phyloP scores from a whole-genome alignment of 2,113 vertebrate genomes.

The Etheostoma spectabile region DNA sequence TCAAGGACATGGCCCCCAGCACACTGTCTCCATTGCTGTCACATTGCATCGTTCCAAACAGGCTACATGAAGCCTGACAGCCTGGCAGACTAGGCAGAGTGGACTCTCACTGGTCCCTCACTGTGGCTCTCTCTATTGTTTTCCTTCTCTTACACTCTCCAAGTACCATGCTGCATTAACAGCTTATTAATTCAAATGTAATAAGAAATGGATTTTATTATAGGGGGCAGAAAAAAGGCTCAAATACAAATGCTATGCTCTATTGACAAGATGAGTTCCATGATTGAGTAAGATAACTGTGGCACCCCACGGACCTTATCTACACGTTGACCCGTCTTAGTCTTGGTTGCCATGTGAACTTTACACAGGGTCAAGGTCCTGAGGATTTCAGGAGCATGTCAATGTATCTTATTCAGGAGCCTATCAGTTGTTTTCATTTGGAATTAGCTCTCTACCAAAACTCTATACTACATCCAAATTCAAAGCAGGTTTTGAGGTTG shows the following conservation, averaged over 20 bases:
- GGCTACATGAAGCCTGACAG: conserved; percentile 69
- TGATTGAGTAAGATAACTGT: conserved; percentile 11
- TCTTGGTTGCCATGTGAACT: conserved; percentile 15
- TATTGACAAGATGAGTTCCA: conserved; percentile 14
- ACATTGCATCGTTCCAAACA: conserved; percentile 75
- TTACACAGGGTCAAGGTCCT: not conserved
- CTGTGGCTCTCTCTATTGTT: conserved; percentile 43
- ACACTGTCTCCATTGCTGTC: conserved; percentile 77
- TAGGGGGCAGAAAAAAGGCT: too few relatives aligned
- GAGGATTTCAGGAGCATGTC: conserved; percentile 11
- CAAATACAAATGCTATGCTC: conserved; percentile 5
- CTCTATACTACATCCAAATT: not conserved
- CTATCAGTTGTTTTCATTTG: not conserved
- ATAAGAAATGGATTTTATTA: not conserved
- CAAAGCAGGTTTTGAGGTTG: not conserved
- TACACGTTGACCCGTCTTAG: conserved; percentile 15
- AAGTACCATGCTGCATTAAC: conserved; percentile 16
- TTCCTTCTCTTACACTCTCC: conserved; percentile 27
- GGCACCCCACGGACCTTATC: not conserved
- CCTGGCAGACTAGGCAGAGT: conserved; percentile 55
- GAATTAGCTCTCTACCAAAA: not conserved
- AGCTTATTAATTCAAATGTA: conserved; percentile 33
- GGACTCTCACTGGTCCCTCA: conserved; percentile 43
- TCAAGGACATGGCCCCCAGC: conserved; percentile 79
- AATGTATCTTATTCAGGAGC: not conserved